phyloP scores from a whole-genome alignment of 2,113 vertebrate genomes.

The Ifrita kowaldi region DNA sequence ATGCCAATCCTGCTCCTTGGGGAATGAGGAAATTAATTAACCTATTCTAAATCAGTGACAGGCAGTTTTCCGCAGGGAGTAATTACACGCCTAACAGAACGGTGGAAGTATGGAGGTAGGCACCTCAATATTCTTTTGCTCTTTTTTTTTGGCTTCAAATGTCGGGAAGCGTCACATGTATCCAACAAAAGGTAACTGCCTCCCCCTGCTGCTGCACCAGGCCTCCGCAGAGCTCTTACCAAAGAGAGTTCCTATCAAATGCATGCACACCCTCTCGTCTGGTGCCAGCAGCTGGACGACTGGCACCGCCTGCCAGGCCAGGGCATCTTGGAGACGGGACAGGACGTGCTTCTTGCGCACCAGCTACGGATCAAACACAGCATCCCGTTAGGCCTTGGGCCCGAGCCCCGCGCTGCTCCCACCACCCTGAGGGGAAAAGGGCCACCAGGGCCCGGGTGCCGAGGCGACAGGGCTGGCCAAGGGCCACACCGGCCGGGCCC shows the following conservation, averaged over 20 bases:
- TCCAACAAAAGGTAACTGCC: background rate
- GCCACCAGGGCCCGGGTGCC: background rate
- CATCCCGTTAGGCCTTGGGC: background rate
- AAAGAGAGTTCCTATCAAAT: slow-evolving; percentile 77
- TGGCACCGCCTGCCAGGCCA: slow-evolving; percentile 70
- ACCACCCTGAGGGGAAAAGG: background rate
- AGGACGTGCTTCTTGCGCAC: slow-evolving; percentile 85
- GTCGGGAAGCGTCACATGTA: background rate
- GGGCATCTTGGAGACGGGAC: slow-evolving; percentile 71
- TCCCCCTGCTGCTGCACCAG: background rate
- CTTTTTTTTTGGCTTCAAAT: background rate
- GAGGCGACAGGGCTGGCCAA: accelerated
- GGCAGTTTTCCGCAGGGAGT: background rate
- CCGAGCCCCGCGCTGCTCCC: background rate
- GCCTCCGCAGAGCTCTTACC: slow-evolving; percentile 75
- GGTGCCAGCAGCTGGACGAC: slow-evolving; percentile 75
- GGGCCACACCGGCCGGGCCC: too few relatives aligned
- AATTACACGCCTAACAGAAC: background rate
- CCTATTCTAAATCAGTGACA: background rate
- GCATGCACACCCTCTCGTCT: slow-evolving; percentile 76
- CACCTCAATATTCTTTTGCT: background rate
- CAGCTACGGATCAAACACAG: slow-evolving; percentile 64
- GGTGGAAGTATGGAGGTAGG: accelerated
- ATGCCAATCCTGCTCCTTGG: too few relatives aligned
- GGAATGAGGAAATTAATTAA: background rate